Base-by-base conservation (phyloP, 2,113 vertebrate species). In the Trogon surrucura region DNA sequence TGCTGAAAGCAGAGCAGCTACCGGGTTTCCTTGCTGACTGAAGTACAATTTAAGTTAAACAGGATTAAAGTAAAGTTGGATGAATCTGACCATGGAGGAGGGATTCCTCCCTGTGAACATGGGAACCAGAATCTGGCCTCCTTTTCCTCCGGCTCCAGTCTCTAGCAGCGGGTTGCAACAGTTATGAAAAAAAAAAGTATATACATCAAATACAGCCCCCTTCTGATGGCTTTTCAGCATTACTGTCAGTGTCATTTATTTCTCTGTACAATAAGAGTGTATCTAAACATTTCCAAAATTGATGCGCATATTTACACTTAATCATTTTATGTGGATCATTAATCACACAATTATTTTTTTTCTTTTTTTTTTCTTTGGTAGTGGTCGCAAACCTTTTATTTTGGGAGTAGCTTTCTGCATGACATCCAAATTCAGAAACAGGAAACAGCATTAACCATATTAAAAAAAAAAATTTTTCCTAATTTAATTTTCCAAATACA, bases 381-480 rank as follows among this genome's bases (percentile, higher is more conserved):
- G 56, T 57, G 38, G 30, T 57, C 50, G 86, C 65, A 88, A 89
- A 74, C 41, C 30, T 82, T 88, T 38, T 88, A 53, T 72, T 86
- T 81, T 93, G 88, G 56, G 84, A 86, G 87, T 79, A 62, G 34
- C 36, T 93, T 91, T 95, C 41, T 83, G 26, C 92, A 67, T 70
- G 62, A 96, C 57, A 64, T 81, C 92, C 78, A 45, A 61, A 96
- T 70, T 95, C 75, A 93, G 92, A 91, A 95, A 78, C 41, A 90
- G 88, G 92, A 86, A 95, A 74, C 41, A 71, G 44, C 84, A 53
- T 58, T 95, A 96, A 91, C 50, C 62, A 26, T 93, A 91, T 91
- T 91, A 96, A 96, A 96, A 96, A 96, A 94, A 92, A 27, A 73
- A n/a, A n/a, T n/a, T 62, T 93, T 92, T 82, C 94, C 61, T 82